Evolutionary conservation across 2,888 invertebrate genomes (phyloP).

Genomic region (Diaphora mendica): DNA sequence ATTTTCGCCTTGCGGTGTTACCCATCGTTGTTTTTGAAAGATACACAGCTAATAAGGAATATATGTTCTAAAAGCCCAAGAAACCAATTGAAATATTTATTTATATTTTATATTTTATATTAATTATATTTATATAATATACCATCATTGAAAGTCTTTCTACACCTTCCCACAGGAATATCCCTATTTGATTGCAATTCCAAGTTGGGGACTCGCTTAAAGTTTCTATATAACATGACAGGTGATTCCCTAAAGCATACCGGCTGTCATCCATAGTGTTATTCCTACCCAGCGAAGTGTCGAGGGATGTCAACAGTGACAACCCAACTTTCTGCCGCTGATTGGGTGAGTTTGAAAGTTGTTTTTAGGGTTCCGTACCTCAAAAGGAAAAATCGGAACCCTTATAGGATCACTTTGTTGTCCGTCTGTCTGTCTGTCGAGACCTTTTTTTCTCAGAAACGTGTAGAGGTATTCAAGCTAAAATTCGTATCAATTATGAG

Average conservation of each 20-base stretch:
- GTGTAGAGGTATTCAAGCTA: no score
- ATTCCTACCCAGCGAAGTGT: slow-evolving; percentile 5
- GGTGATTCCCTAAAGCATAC: slow-evolving; percentile 9
- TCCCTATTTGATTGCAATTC: background rate
- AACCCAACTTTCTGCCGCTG: slow-evolving; percentile 1
- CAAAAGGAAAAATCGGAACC: no score
- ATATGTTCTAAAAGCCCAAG: background rate
- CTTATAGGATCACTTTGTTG: no score
- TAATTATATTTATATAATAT: no score
- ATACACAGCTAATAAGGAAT: background rate
- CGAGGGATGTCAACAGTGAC: slow-evolving; percentile 9
- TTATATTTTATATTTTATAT: no score
- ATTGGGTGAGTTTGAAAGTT: slow-evolving; percentile 10
- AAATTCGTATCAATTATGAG: no score
- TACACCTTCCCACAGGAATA: background rate
- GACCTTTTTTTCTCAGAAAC: no score
- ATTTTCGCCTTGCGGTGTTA: no score
- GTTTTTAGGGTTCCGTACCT: background rate
- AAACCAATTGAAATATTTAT: background rate
- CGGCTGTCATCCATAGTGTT: slow-evolving; percentile 10
- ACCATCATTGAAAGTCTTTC: background rate
- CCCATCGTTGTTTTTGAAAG: no score
- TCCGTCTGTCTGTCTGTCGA: no score
- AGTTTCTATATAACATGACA: slow-evolving; percentile 1
- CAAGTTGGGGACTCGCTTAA: slow-evolving; percentile 5